phyloP scores from a whole-genome alignment of 2,888 invertebrate genomes.

The Drosophila bunnanda region DNA sequence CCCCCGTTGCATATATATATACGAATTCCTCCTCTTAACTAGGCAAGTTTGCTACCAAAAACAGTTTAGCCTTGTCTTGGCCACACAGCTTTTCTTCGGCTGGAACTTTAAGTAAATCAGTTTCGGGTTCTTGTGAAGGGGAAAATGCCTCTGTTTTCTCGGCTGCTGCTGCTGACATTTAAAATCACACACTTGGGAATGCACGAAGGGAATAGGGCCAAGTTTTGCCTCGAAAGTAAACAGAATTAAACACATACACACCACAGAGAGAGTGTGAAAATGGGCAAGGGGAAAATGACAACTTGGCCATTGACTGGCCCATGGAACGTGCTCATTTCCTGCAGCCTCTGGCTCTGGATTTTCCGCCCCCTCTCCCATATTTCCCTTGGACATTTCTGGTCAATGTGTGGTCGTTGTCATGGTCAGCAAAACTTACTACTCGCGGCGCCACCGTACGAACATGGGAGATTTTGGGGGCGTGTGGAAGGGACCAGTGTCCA shows the following conservation, averaged over 20 bases:
- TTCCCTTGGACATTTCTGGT: constrained; percentile 36
- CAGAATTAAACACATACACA: constrained; percentile 72
- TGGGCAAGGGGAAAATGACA: constrained; percentile 52
- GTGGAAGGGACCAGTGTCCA: constrained; percentile 4
- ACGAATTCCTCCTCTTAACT: not conserved
- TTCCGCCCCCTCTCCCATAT: constrained; percentile 13
- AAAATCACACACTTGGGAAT: constrained; percentile 78
- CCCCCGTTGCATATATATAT: not conserved
- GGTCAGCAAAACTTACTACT: constrained; percentile 62
- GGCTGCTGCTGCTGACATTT: constrained; percentile 76
- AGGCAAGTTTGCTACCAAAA: constrained; percentile 12
- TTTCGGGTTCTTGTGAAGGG: constrained; percentile 29
- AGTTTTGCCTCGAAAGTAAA: constrained; percentile 73
- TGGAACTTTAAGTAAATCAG: constrained; percentile 60
- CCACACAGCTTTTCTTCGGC: constrained; percentile 3
- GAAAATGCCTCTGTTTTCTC: constrained; percentile 15
- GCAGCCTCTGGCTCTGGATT: not conserved
- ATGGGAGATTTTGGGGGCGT: constrained; percentile 36
- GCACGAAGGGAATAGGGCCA: constrained; percentile 43
- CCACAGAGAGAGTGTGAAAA: constrained; percentile 4
- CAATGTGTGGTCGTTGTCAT: constrained; percentile 62
- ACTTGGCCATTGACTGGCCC: constrained; percentile 56
- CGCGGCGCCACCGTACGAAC: constrained; percentile 31
- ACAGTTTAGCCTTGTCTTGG: not conserved
- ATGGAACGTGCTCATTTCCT: constrained; percentile 60